Conservation (phyloP, 53 echinoderm and acorn worm species). For the Mesocentrotus franciscanus region DNA sequence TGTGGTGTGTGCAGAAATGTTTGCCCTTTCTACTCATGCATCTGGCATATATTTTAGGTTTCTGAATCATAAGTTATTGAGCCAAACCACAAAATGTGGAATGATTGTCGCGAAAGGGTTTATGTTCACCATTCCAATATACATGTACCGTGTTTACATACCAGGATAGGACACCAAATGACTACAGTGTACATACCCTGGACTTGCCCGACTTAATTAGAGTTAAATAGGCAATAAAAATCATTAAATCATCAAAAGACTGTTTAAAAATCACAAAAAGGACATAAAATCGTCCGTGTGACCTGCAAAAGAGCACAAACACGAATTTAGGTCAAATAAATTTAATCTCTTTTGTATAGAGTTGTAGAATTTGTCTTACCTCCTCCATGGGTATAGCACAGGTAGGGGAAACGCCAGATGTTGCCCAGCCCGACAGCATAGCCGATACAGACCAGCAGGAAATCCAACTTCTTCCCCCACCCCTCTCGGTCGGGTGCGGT, state of each 20-base stretch:
- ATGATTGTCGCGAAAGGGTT: no score
- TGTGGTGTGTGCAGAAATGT: no score
- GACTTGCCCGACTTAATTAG: no score
- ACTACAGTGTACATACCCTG: no score
- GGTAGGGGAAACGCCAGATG: conserved; percentile 62
- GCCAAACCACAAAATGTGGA: no score
- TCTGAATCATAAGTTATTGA: no score
- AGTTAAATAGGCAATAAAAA: background rate
- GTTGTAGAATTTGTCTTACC: background rate
- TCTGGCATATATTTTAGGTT: no score
- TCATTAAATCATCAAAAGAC: background rate
- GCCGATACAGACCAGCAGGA: conserved; percentile 56
- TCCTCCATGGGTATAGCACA: conserved; percentile 57
- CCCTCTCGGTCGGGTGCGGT: conserved; percentile 31
- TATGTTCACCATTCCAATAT: no score
- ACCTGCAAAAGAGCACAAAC: background rate
- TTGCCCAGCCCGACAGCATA: conserved; percentile 61
- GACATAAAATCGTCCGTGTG: background rate
- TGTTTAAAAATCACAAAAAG: no score
- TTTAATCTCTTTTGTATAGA: background rate
- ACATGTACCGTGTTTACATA: no score
- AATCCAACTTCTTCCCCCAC: conserved; percentile 63
- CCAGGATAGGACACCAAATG: no score
- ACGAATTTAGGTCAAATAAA: background rate
- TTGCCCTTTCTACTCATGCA: no score